phyloP scores from a whole-genome alignment of 2,888 invertebrate species.

The Ephialtes manifestator region DNA sequence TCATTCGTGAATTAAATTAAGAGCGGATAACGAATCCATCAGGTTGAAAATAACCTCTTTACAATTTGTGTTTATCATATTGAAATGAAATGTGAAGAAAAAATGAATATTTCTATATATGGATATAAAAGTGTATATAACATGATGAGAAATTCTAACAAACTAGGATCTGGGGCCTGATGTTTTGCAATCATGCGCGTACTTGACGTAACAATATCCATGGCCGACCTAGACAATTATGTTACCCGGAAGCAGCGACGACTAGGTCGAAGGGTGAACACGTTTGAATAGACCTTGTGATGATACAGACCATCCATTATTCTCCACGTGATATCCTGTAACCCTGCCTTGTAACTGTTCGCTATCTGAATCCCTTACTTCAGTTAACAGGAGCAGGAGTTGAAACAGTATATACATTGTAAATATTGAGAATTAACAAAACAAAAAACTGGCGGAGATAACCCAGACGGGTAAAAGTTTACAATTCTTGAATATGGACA shows the following conservation, averaged over 20 bases:
- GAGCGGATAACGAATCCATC: too few relatives aligned
- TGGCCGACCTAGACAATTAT: neutral
- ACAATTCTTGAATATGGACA: too few relatives aligned
- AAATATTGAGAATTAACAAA: too few relatives aligned
- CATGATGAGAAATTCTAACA: too few relatives aligned
- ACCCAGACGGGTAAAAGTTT: too few relatives aligned
- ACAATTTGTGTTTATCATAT: too few relatives aligned
- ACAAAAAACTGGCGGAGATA: too few relatives aligned
- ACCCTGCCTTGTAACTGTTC: conserved; percentile 45
- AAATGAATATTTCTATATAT: too few relatives aligned
- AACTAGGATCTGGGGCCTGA: neutral
- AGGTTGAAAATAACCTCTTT: too few relatives aligned
- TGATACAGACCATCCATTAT: conserved; percentile 51
- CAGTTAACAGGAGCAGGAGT: neutral
- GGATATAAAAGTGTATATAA: too few relatives aligned
- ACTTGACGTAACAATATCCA: neutral
- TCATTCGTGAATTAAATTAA: neutral
- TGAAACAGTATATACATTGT: neutral
- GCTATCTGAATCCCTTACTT: conserved; percentile 39
- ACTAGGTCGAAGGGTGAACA: neutral
- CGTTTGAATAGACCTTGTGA: conserved; percentile 44
- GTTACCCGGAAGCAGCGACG: neutral
- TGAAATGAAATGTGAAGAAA: too few relatives aligned
- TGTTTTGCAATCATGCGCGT: neutral
- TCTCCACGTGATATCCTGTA: conserved; percentile 58